Percentiles rank a stretch among this genome's conserved stretches.
Evolutionary conservation across 1,140 invertebrate genomes (phyloP).

Genomic region (Harpegnathos saltator): DNA sequence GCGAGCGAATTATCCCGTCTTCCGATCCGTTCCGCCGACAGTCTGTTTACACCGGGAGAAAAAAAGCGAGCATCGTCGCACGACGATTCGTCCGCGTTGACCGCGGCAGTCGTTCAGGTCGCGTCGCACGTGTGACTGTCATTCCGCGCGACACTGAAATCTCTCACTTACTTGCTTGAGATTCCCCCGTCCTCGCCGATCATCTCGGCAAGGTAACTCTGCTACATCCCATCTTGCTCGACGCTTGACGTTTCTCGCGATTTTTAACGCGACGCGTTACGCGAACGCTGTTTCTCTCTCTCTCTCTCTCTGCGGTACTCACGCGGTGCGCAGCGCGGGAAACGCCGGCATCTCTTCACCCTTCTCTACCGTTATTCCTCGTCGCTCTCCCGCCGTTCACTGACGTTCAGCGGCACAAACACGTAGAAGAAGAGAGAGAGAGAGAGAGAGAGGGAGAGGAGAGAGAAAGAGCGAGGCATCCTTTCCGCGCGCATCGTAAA

Average conservation of each 20-base stretch:
- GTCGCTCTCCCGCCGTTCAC: constrained; percentile 5
- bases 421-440: too few species aligned
- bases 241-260: neutral
- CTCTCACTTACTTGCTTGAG: too few species aligned
- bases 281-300: neutral
- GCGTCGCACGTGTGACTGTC: neutral
- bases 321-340: constrained; percentile 66
- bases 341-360: constrained; percentile 35
- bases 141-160: too few species aligned
- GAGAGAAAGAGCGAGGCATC: neutral
- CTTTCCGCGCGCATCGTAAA: constrained; percentile 31
- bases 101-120: neutral
- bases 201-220: neutral
- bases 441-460: too few species aligned
- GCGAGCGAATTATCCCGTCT: too few species aligned
- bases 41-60: neutral
- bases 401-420: neutral
- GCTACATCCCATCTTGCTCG: too few species aligned
- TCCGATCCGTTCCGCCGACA: neutral
- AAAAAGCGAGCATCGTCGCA: neutral
- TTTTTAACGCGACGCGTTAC: too few species aligned
- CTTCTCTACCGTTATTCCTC: constrained; percentile 11
- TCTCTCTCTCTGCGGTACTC: too few species aligned
- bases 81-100: neutral
- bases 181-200: neutral